Evolutionary conservation across 1,140 invertebrate genomes (phyloP), one percentile per base, ranked within the genome.

Genomic region (Pararge aegeria): DNA sequence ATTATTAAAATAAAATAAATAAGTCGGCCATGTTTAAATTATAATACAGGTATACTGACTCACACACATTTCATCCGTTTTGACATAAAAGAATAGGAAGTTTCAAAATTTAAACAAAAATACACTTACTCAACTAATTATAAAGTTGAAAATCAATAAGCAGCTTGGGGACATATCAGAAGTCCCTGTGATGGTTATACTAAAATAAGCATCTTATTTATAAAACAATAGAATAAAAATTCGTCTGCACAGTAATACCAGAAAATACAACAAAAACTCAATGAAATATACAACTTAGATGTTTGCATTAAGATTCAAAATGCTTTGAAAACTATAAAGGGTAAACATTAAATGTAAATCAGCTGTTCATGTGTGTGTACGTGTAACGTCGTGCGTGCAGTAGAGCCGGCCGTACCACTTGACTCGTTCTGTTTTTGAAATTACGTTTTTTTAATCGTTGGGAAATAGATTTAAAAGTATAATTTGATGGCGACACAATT

Each of bases 371-470:
- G 42, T 29, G 53, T 63, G 69, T 71, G 72, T 68, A 69, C 60
- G 69, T 66, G 60, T 16, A 46, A 52, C 53, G 44, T 56, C 55
- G 66, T 73, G 71, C 70, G 64, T 67, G 64, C 65, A 67, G 68
- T 62, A 57, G 66, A 61, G 68, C 60, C 61, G 42, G 55, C 59
- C 57, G 69, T 69, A 68, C 69, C 66, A 75, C 69, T 72, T 69
- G 72, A 69, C 72, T 75, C 64, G 72, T 67, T 71, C 61, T 67
- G 64, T 74, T 74, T 74, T 74, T 69, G 62, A 68, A 72, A 70
- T 72, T 68, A 63, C 44, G 20, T 64, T 64, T 68, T 68, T 63
- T 68, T 64, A 57, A 52, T 24, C 60, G 54, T 62, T 56, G 49
- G 24, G 61, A 63, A 56, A 63, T 63, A 57, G 38, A 29, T 53